Percentiles rank a stretch among this genome's conserved stretches.
phyloP scores from a whole-genome alignment of 2,888 invertebrate genomes.

The Hyles lineata region DNA sequence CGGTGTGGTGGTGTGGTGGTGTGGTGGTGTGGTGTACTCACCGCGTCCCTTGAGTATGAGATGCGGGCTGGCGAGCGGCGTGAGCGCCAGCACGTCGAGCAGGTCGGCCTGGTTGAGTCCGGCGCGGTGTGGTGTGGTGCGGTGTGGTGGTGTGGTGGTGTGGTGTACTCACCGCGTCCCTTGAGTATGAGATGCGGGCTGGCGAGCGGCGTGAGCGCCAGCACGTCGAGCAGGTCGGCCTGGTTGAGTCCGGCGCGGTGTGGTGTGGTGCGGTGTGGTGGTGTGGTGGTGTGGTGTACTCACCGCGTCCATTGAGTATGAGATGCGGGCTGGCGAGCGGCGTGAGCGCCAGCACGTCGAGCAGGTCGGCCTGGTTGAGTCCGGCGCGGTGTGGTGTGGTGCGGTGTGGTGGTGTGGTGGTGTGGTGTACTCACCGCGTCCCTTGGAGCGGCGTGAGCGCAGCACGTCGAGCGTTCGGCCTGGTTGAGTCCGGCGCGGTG shows the following conservation, averaged over 20 bases:
- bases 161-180: too few relatives aligned
- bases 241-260: neutral
- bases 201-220: too few relatives aligned
- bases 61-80: slow-evolving; percentile 75
- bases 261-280: neutral
- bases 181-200: too few relatives aligned
- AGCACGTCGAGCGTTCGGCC: too few relatives aligned
- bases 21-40: slow-evolving; percentile 88
- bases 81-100: slow-evolving; percentile 86
- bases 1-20: too few relatives aligned
- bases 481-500: too few relatives aligned
- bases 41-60: neutral
- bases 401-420: too few relatives aligned
- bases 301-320: too few relatives aligned
- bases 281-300: neutral
- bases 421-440: too few relatives aligned
- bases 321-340: too few relatives aligned
- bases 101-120: slow-evolving; percentile 88
- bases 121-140: neutral
- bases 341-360: neutral
- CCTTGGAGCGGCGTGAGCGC: too few relatives aligned
- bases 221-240: neutral
- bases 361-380: slow-evolving; percentile 14
- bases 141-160: too few relatives aligned
- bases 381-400: neutral